Conservation (phyloP, 2,797 vertebrate species). For the Rhinichthys osculus region DNA sequence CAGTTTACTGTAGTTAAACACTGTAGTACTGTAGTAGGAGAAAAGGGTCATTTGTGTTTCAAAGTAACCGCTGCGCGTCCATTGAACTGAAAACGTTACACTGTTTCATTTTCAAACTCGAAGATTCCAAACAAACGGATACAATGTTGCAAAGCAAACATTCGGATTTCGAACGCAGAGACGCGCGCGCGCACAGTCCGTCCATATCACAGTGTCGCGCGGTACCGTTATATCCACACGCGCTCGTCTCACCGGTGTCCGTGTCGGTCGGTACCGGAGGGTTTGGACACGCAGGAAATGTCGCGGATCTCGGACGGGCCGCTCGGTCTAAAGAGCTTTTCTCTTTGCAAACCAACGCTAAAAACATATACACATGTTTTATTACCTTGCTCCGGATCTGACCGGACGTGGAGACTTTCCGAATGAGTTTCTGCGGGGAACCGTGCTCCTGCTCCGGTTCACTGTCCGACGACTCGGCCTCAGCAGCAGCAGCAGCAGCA, state of each 20-base stretch:
- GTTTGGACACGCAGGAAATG: slow-evolving; percentile 32
- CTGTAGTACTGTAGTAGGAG: not conserved
- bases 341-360: not conserved
- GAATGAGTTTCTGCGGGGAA: slow-evolving; percentile 91
- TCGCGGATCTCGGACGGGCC: slow-evolving; percentile 55
- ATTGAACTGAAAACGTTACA: not conserved
- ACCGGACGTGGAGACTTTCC: slow-evolving; percentile 95
- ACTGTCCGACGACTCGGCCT: slow-evolving; percentile 94
- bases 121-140: slow-evolving; percentile 12
- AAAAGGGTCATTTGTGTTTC: not conserved
- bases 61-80: slow-evolving; percentile 1
- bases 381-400: slow-evolving; percentile 95
- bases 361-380: not conserved
- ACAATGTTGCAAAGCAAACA: not conserved
- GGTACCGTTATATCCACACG: slow-evolving; percentile 9
- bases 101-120: not conserved
- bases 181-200: not conserved
- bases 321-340: slow-evolving; percentile 19
- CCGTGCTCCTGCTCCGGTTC: slow-evolving; percentile 93
- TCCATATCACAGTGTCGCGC: not conserved
- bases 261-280: slow-evolving; percentile 20
- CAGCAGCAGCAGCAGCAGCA: slow-evolving; percentile 73
- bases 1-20: not conserved
- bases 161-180: not conserved
- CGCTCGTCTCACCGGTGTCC: not conserved